Percentiles rank a stretch among this genome's conserved stretches.
These are phyloP conservation scores for Dinoponera quadriceps DNA, from an alignment of 1,140 invertebrate species.

Conservation along the genomic window DNA sequence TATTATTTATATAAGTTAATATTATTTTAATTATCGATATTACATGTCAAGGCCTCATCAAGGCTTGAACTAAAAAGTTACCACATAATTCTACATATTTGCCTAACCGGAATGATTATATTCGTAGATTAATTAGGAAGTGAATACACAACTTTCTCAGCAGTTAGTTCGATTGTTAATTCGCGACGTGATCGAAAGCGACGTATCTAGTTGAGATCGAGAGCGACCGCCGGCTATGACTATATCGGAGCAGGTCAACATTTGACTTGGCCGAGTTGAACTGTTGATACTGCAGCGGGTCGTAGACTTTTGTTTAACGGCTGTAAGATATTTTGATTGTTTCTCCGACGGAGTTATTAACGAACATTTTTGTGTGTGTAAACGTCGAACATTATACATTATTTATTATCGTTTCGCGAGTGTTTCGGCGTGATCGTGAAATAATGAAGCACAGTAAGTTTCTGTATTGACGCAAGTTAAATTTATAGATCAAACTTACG, in stretches of 20 bases:
- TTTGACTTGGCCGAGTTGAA: conserved; percentile 71
- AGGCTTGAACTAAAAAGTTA: background rate
- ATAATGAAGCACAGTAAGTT: background rate
- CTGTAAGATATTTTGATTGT: conserved; percentile 38
- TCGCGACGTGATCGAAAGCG: conserved; percentile 84
- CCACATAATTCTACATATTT: background rate
- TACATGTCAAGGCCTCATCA: background rate
- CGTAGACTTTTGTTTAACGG: conserved; percentile 68
- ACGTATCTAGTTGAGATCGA: conserved; percentile 49
- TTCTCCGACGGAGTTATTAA: conserved; percentile 12
- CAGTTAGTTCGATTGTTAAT: conserved; percentile 92
- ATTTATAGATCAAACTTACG: conserved; percentile 8
- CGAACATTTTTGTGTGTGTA: background rate
- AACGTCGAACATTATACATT: background rate
- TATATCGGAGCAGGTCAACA: conserved; percentile 60
- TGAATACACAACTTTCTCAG: conserved; percentile 54
- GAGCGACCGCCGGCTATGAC: conserved; percentile 28
- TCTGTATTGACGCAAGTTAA: background rate
- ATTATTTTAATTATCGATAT: background rate
- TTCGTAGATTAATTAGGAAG: conserved; percentile 29
- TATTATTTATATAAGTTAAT: no score
- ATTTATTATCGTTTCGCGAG: conserved; percentile 7
- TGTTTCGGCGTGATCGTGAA: background rate
- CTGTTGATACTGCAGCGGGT: conserved; percentile 30
- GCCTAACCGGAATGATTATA: conserved; percentile 18